Percentiles rank a stretch among this genome's conserved stretches.
These are phyloP conservation scores for Corythornis vintsioides DNA, from an alignment of 2,113 vertebrate genomes.

Conservation along the genomic window DNA sequence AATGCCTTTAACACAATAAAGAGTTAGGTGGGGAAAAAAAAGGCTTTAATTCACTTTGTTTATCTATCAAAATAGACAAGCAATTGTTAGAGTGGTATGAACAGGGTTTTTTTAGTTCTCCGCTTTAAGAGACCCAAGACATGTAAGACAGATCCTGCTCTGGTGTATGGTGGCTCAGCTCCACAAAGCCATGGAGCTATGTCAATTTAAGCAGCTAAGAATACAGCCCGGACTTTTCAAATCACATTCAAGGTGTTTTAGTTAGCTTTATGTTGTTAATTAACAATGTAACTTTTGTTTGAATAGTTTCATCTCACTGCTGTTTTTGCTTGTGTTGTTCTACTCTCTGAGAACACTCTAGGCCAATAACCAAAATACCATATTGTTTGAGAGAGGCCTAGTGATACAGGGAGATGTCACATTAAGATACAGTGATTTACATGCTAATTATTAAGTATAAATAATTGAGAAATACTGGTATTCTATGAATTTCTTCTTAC, in stretches of 20 bases:
- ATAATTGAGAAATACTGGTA: slow-evolving; percentile 19
- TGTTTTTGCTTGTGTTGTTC: background rate
- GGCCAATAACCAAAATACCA: background rate
- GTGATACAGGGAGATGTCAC: background rate
- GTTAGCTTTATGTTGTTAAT: background rate
- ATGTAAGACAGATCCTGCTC: background rate
- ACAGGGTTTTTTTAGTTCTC: background rate
- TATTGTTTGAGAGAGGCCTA: background rate
- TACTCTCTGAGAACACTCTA: background rate
- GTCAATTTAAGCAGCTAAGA: background rate
- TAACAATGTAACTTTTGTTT: background rate
- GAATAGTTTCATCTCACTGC: background rate
- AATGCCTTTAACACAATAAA: background rate
- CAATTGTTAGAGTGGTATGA: background rate
- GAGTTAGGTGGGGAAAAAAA: background rate
- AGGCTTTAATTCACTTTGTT: background rate
- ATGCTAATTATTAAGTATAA: slow-evolving; percentile 7
- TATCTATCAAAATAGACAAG: background rate
- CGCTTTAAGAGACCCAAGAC: background rate
- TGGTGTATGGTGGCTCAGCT: background rate
- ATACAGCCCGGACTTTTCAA: background rate
- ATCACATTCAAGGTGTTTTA: background rate
- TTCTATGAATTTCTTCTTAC: slow-evolving; percentile 7
- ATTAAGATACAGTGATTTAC: background rate
- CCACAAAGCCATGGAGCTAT: background rate